phyloP scores from a whole-genome alignment of 2,113 vertebrate species.

The Pollachius pollachius region DNA sequence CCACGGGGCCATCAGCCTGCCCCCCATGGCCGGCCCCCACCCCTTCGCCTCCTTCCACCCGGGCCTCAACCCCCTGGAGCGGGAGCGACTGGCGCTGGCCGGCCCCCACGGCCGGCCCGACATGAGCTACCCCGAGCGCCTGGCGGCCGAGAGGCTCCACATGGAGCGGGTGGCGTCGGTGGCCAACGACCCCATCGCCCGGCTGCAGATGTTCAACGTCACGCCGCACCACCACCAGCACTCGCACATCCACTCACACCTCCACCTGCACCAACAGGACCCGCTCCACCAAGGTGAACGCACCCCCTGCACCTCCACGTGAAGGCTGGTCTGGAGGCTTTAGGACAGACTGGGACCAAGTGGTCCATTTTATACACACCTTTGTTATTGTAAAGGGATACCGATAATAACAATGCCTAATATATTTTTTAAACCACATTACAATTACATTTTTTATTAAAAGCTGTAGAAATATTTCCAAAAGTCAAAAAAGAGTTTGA shows the following conservation, averaged over 20 bases:
- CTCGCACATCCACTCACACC: slow-evolving; percentile 98
- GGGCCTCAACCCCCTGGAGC: slow-evolving; percentile 90
- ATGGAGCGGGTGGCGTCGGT: slow-evolving; percentile 94
- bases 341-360: too few species aligned
- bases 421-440: too few species aligned
- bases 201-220: slow-evolving; percentile 99
- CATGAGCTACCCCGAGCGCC: slow-evolving; percentile 94
- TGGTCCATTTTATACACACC: not conserved
- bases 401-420: too few species aligned
- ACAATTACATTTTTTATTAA: too few species aligned
- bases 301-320: slow-evolving; percentile 34
- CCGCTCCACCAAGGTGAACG: slow-evolving; percentile 95
- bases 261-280: slow-evolving; percentile 98
- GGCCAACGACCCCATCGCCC: slow-evolving; percentile 91
- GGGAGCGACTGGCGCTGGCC: slow-evolving; percentile 90
- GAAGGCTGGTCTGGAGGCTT: too few species aligned
- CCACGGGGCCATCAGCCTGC: slow-evolving; percentile 91
- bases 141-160: slow-evolving; percentile 93
- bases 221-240: slow-evolving; percentile 98
- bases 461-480: too few species aligned
- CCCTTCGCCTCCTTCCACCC: slow-evolving; percentile 95
- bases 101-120: slow-evolving; percentile 93
- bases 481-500: not conserved
- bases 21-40: slow-evolving; percentile 88
- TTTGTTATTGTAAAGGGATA: too few species aligned